A percentile compares a stretch with the other conserved stretches of the same genome.
Evolutionary conservation across 2,113 vertebrate species (phyloP).

Genomic region (Columba livia): DNA sequence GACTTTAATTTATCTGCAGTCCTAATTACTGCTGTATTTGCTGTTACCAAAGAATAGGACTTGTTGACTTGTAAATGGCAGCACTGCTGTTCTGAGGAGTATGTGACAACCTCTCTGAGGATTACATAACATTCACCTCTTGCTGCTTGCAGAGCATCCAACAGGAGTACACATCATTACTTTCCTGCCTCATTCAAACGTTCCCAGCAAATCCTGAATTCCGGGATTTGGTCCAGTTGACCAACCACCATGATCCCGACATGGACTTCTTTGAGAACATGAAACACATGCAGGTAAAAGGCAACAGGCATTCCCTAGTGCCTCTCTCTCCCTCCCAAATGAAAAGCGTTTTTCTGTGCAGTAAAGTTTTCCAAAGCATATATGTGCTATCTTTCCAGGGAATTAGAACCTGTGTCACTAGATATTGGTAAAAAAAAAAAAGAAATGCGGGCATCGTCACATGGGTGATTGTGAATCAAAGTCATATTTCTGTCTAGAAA

Average conservation of each 20-base stretch:
- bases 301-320: background rate
- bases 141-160: slow-evolving; percentile 82
- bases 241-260: slow-evolving; percentile 87
- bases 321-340: background rate
- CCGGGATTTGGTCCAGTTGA: slow-evolving; percentile 91
- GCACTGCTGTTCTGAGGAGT: background rate
- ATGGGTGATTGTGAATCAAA: background rate
- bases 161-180: slow-evolving; percentile 90
- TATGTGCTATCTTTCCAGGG: background rate
- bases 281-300: slow-evolving; percentile 96
- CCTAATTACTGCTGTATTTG: background rate
- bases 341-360: background rate
- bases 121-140: background rate
- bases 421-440: background rate
- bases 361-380: background rate
- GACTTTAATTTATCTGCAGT: background rate
- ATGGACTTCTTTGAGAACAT: slow-evolving; percentile 98
- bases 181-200: slow-evolving; percentile 89
- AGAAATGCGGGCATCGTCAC: background rate
- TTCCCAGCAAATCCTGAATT: slow-evolving; percentile 88
- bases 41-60: background rate
- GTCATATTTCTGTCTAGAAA: background rate
- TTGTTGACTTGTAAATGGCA: background rate
- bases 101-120: background rate
- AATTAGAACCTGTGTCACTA: background rate